A percentile compares a stretch with the other conserved stretches of the same genome.
These are phyloP conservation scores for Archivesica marissinica DNA, from an alignment of 1,140 invertebrate species.

Conservation along the genomic window DNA sequence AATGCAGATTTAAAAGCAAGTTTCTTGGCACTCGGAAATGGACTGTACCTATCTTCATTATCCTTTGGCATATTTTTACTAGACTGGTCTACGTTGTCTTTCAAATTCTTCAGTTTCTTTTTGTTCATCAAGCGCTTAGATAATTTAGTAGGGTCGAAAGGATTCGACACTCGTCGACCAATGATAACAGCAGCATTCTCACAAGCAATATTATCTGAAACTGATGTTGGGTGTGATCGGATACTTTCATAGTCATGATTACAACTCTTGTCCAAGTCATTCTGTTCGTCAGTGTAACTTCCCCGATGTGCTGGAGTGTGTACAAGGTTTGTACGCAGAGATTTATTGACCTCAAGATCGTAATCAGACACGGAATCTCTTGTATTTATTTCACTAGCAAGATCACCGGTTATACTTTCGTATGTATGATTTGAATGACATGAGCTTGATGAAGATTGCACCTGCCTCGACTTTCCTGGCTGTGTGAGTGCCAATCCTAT, in stretches of 20 bases:
- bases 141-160: slow-evolving; percentile 15
- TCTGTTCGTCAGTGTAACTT: not conserved
- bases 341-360: not conserved
- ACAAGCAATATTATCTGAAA: not conserved
- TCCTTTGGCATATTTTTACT: not conserved
- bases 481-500: not conserved
- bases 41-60: slow-evolving; percentile 48
- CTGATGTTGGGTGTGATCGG: not conserved
- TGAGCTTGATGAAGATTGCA: not conserved
- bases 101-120: slow-evolving; percentile 10
- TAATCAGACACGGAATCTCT: slow-evolving; percentile 9
- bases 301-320: not conserved
- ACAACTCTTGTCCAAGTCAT: not conserved
- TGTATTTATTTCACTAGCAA: slow-evolving; percentile 23
- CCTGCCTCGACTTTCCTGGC: not conserved
- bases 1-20: slow-evolving; percentile 60
- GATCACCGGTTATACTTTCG: slow-evolving; percentile 25
- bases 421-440: slow-evolving; percentile 41
- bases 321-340: not conserved
- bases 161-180: slow-evolving; percentile 42
- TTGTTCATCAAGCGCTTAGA: slow-evolving; percentile 33
- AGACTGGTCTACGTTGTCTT: not conserved
- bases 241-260: slow-evolving; percentile 52
- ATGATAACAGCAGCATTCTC: slow-evolving; percentile 50
- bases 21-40: slow-evolving; percentile 51